A percentile compares a stretch with the other conserved stretches of the same genome.
phyloP scores from a whole-genome alignment of 2,113 vertebrate species.

The Herpailurus yagouaroundi region DNA sequence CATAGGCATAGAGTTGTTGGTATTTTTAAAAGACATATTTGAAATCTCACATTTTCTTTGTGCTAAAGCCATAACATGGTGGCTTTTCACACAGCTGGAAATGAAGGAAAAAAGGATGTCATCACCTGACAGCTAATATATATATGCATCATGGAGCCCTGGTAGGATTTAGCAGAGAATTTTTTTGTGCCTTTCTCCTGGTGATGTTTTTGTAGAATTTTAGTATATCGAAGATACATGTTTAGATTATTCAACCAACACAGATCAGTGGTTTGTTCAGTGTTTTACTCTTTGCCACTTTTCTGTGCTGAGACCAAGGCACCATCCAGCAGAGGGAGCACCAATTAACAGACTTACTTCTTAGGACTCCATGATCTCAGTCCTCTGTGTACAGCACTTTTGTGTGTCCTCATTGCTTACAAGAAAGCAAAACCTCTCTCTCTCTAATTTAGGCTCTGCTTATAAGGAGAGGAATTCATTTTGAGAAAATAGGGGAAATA shows the following conservation, averaged over 20 bases:
- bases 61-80: neutral
- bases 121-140: neutral
- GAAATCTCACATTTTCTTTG: neutral
- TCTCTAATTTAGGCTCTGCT: neutral
- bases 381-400: neutral
- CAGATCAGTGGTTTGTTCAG: neutral
- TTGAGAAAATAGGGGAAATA: neutral
- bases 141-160: neutral
- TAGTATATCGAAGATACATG: neutral
- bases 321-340: conserved; percentile 58
- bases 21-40: neutral
- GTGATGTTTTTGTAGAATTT: neutral
- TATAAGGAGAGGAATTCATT: neutral
- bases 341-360: conserved; percentile 15
- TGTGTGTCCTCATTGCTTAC: neutral
- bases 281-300: neutral
- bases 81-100: neutral
- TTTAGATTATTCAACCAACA: neutral
- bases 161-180: neutral
- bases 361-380: fast-evolving
- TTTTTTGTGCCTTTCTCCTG: neutral
- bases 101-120: neutral
- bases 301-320: neutral
- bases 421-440: neutral
- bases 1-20: neutral